Evolutionary conservation across 2,113 vertebrate species (phyloP), one percentile per base, ranked within the genome.

Genomic region (Poicephalus gulielmi): DNA sequence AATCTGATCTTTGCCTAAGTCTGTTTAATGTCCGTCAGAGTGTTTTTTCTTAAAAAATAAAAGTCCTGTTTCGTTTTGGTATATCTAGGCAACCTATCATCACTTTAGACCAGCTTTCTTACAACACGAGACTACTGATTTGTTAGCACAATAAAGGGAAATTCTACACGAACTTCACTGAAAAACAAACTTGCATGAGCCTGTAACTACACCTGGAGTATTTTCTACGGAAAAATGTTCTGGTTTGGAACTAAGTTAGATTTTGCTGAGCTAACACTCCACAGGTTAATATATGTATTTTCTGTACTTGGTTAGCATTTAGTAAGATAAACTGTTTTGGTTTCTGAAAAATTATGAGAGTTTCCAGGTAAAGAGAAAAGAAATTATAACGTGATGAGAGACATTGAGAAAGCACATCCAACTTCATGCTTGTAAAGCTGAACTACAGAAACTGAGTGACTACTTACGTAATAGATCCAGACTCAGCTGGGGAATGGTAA

Each of bases 361-460:
- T 76, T 93, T 95, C 96, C 86, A 93, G 86, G 92, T 83, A 74
- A 90, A 88, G 83, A 43, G 83, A 77, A 59, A 59, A 89, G 73
- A 96, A 95, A 97, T 96, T 95, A 67, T 95, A 88, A 95, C 43
- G 95, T 97, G 95, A 96, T 97, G 97, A 97, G 94, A 97, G 96
- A 95, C n/a, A 37, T 41, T 68, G 76, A 64, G 83, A 86, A 86
- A 87, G 76, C 81, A 41, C 43, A 47, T 71, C 52, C 37, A 86
- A n/a, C 63, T 92, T 85, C 17, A 39, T 86, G 82, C 92, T 92
- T 81, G 70, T 86, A 79, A 94, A 94, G 74, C 86, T 92, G 90
- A 94, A 52, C 69, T 93, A 44, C 22, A 90, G 95, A 90, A 94
- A 89, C 68, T 47, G 35, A 82, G 52, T 73, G 57, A 71, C 68